Percentiles rank a stretch among this genome's conserved stretches.
These are phyloP conservation scores for Paedocypris sp. DNA, from an alignment of 2,113 vertebrate species.

Conservation along the genomic window DNA sequence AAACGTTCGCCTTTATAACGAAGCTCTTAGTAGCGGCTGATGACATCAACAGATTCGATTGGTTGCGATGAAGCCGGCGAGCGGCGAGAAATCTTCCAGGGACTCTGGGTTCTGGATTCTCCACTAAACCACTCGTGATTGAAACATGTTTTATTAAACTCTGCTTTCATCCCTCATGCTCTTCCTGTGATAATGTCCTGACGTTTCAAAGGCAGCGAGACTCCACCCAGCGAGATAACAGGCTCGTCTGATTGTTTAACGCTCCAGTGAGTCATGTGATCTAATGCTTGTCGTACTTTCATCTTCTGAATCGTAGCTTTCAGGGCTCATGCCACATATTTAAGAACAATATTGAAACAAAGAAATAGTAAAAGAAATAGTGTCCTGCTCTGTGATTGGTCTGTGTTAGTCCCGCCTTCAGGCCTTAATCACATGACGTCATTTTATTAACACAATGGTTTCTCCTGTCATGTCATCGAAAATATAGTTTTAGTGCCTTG, in stretches of 20 bases:
- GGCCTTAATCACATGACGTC: too few relatives aligned
- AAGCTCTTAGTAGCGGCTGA: too few relatives aligned
- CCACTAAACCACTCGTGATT: background rate
- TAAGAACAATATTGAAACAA: background rate
- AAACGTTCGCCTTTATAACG: slow-evolving; percentile 12
- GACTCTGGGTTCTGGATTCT: too few relatives aligned
- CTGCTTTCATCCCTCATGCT: background rate
- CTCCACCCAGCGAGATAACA: slow-evolving; percentile 9
- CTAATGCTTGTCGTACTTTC: slow-evolving; percentile 23
- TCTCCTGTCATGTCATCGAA: too few relatives aligned
- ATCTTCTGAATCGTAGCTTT: slow-evolving; percentile 15
- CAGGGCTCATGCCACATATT: background rate
- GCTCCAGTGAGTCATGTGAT: slow-evolving; percentile 12
- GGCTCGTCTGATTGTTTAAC: slow-evolving; percentile 13
- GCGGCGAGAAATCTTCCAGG: too few relatives aligned
- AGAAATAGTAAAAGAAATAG: background rate
- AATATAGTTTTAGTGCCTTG: too few relatives aligned
- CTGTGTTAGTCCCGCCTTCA: too few relatives aligned
- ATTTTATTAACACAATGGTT: too few relatives aligned
- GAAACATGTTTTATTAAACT: slow-evolving; percentile 1
- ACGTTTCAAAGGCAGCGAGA: background rate
- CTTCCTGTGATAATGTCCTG: background rate
- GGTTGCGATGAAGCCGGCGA: too few relatives aligned
- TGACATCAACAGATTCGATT: too few relatives aligned
- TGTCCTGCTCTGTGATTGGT: too few relatives aligned